Evolutionary conservation across 1,140 invertebrate species (phyloP).

Genomic region (Drosophila bocki): DNA sequence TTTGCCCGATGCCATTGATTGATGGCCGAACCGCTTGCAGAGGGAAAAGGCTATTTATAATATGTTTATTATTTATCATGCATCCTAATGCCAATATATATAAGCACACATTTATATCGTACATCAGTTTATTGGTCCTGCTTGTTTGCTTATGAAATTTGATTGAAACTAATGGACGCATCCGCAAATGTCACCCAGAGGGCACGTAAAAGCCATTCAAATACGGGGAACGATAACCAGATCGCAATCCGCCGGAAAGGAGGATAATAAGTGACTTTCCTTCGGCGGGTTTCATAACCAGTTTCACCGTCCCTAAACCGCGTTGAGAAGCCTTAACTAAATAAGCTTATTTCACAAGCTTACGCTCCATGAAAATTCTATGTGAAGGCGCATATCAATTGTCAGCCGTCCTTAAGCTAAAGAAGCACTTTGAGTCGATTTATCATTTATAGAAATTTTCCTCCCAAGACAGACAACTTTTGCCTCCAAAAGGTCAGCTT

Average conservation of each 20-base stretch:
- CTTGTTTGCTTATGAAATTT: constrained; percentile 74
- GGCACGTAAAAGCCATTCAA: constrained; percentile 58
- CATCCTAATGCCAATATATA: constrained; percentile 59
- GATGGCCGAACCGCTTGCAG: constrained; percentile 50
- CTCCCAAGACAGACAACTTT: background rate
- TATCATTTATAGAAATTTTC: constrained; percentile 43
- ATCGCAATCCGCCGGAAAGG: background rate
- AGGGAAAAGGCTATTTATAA: constrained; percentile 75
- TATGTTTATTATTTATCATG: constrained; percentile 77
- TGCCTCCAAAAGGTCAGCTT: constrained; percentile 7
- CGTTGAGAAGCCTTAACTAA: constrained; percentile 2
- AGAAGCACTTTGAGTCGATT: constrained; percentile 22
- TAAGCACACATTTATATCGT: constrained; percentile 16
- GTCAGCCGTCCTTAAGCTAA: constrained; percentile 38
- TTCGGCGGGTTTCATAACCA: constrained; percentile 13
- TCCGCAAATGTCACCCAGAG: constrained; percentile 59
- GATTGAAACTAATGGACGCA: constrained; percentile 76
- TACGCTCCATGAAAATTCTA: constrained; percentile 16
- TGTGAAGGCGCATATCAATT: constrained; percentile 47
- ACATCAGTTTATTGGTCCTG: constrained; percentile 65
- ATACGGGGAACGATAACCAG: constrained; percentile 11
- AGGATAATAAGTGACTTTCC: constrained; percentile 10
- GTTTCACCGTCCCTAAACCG: constrained; percentile 28
- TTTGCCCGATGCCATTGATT: constrained; percentile 59
- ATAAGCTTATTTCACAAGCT: constrained; percentile 33